A percentile compares a stretch with the other conserved stretches of the same genome.
Conservation (phyloP, 2,113 vertebrate genomes). For the Acanthochromis polyacanthus region DNA sequence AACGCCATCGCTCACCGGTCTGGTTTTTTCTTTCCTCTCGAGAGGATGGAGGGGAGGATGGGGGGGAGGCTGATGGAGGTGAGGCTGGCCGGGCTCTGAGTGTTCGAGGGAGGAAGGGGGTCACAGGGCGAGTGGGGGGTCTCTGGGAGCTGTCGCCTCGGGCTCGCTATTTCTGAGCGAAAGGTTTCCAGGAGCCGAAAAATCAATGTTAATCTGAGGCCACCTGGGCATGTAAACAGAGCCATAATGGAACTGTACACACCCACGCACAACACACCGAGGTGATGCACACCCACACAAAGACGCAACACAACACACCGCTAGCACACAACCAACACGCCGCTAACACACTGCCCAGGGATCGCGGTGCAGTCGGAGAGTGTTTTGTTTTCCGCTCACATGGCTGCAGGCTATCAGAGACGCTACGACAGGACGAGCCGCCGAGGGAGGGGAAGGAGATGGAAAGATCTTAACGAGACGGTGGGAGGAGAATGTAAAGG, state of each 20-base stretch:
- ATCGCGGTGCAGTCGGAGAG: slow-evolving; percentile 24
- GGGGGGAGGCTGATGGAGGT: background rate
- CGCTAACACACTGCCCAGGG: background rate
- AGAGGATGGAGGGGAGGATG: background rate
- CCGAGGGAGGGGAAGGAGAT: background rate
- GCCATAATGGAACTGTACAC: slow-evolving; percentile 43
- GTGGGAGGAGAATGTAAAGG: background rate
- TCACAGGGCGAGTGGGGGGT: slow-evolving; percentile 17
- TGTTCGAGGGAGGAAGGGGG: slow-evolving; percentile 1
- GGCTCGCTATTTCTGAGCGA: slow-evolving; percentile 58
- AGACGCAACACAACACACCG: slow-evolving; percentile 18
- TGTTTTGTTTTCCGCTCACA: slow-evolving; percentile 31
- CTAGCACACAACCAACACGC: background rate
- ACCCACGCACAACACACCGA: slow-evolving; percentile 5
- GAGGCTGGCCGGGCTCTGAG: slow-evolving; percentile 16
- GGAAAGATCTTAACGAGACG: background rate
- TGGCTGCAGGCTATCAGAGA: slow-evolving; percentile 40
- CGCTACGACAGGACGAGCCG: slow-evolving; percentile 26
- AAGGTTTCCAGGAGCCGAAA: slow-evolving; percentile 65
- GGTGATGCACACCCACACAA: slow-evolving; percentile 22
- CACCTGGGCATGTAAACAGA: slow-evolving; percentile 71
- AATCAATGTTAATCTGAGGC: slow-evolving; percentile 80
- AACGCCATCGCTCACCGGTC: slow-evolving; percentile 18
- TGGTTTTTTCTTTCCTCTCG: slow-evolving; percentile 1
- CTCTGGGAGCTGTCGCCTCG: slow-evolving; percentile 37